Base-by-base conservation (phyloP, 2,888 invertebrate genomes). In the Trachelus troglodyta region DNA sequence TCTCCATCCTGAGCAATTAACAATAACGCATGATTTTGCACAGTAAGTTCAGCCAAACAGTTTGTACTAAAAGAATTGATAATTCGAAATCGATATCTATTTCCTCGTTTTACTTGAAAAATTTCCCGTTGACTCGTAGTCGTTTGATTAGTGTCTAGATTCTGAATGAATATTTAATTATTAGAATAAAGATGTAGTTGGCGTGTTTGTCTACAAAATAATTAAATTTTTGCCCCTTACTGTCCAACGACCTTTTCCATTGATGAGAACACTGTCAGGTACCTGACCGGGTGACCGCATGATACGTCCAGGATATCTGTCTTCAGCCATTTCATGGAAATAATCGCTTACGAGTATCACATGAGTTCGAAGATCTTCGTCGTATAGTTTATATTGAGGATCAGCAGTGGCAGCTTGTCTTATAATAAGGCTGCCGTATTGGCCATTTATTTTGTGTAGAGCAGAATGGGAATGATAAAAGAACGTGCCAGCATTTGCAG, bases 251-350 rank as follows among this genome's bases (percentile, higher is more conserved):
- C 97, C 96, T 91, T 95, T 95, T 88, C 97, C 97, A 92, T 97
- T 97, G 86, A 97, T 95, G 78, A 97, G 92, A 78, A 97, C 93
- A 68, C 95, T 96, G 86, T 96, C 95, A 56, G 97, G 96, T 89
- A 95, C 94, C 92, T 96, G 96, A 12, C 96, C 96, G 56, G 95
- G 95, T 90, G 95, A 95, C 79, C 95, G 95, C 40, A 95, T 95
- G 76, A 96, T 92, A 88, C 96, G 94, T 82, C 96, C 96, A 0
- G 96, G 96, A 91, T 94, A 95, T 83, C 95, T 94, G 89, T 96
- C 96, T 73, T 95, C 94, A 1, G 96, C 95, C 84, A 96, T 95
- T 91, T 96, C 95, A 34, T 86, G 84, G 69, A 84, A 35, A 82
- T 81, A 83, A 68, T 85, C 84, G 12, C 77, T 82, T 1, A 85